Evolutionary conservation across 2,888 invertebrate species (phyloP).

Genomic region (Cordilura impudica): DNA sequence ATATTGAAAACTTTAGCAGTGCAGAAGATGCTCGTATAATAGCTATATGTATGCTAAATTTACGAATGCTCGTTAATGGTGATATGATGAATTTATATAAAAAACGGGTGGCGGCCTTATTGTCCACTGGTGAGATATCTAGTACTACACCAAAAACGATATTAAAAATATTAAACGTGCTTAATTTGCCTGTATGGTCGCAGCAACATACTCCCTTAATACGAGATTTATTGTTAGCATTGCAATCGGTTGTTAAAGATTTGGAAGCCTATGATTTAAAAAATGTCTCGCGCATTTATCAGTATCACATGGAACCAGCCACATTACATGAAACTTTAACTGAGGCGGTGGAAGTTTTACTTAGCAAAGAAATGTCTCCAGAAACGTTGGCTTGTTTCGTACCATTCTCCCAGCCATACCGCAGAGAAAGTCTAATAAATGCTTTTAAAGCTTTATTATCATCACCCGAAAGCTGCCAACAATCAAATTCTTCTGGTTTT

Average conservation of each 20-base stretch:
- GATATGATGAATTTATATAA: conserved; percentile 76
- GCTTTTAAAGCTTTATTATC: conserved; percentile 72
- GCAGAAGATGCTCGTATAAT: conserved; percentile 77
- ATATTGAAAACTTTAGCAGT: conserved; percentile 72
- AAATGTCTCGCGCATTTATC: conserved; percentile 77
- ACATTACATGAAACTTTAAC: conserved; percentile 77
- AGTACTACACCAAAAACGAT: conserved; percentile 70
- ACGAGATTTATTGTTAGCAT: conserved; percentile 74
- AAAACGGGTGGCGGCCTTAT: conserved; percentile 71
- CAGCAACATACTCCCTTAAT: conserved; percentile 73
- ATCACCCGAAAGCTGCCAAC: conserved; percentile 69
- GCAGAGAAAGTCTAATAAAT: conserved; percentile 76
- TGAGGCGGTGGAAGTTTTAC: conserved; percentile 74
- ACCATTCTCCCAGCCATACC: conserved; percentile 77
- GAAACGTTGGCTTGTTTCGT: conserved; percentile 78
- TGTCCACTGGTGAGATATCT: conserved; percentile 68
- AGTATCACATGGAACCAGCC: conserved; percentile 79
- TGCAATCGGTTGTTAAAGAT: conserved; percentile 74
- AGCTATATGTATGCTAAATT: conserved; percentile 78
- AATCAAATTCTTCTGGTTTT: conserved; percentile 71
- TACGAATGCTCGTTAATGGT: conserved; percentile 75
- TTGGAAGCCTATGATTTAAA: conserved; percentile 77
- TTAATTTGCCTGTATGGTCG: conserved; percentile 79
- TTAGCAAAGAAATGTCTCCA: conserved; percentile 73
- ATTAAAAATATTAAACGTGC: conserved; percentile 75